These are phyloP conservation scores for Muricea muricata DNA, from an alignment of 92 coral and sea anemone species.

Conservation along the genomic window DNA sequence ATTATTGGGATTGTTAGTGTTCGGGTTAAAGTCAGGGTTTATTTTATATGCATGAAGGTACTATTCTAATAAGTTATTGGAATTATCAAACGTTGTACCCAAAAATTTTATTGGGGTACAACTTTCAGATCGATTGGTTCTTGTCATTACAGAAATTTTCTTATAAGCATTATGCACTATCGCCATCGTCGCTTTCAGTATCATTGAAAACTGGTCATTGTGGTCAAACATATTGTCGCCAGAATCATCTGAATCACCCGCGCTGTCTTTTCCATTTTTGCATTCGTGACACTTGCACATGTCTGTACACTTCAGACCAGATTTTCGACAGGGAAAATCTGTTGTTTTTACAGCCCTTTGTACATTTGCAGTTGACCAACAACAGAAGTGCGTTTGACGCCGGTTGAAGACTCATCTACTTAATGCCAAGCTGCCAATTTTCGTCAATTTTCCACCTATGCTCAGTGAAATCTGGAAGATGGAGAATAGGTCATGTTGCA, in stretches of 20 bases:
- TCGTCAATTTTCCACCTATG: conserved; percentile 1
- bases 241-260: conserved; percentile 6
- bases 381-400: conserved; percentile 33
- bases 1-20: no score
- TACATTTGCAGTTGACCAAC: no score
- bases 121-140: no score
- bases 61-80: no score
- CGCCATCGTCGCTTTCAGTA: not conserved
- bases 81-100: no score
- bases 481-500: no score
- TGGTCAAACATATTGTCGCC: not conserved
- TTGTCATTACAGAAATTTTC: not conserved
- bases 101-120: no score
- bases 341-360: conserved; percentile 35
- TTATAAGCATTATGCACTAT: not conserved
- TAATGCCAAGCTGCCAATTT: conserved; percentile 19
- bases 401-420: conserved; percentile 37
- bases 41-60: no score
- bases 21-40: no score
- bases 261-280: not conserved
- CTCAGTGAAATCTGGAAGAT: no score
- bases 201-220: conserved; percentile 1
- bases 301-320: conserved; percentile 33
- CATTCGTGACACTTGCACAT: conserved; percentile 3
- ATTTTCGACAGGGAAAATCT: conserved; percentile 14